Evolutionary conservation across 2,797 vertebrate genomes (phyloP).

Genomic region (Mormyrus hasselquistii): DNA sequence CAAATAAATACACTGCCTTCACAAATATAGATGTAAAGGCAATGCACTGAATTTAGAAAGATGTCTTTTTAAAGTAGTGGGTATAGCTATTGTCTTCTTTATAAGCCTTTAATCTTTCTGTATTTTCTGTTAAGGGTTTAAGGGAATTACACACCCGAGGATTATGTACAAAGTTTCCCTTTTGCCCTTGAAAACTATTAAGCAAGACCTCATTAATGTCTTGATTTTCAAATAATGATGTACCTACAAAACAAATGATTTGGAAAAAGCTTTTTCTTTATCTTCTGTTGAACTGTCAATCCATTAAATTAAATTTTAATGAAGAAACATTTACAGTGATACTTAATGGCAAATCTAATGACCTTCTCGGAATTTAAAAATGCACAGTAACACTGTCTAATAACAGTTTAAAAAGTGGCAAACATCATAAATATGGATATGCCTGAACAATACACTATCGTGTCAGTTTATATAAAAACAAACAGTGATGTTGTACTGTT

Average conservation of each 20-base stretch:
- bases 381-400: not conserved
- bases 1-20: not conserved
- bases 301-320: not conserved
- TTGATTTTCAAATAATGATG: not conserved
- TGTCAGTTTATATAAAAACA: not conserved
- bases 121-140: not conserved
- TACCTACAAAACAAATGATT: not conserved
- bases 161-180: not conserved
- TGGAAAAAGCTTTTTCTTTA: not conserved
- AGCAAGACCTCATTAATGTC: conserved; percentile 4
- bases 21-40: not conserved
- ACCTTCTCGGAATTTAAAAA: not conserved
- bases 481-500: not conserved
- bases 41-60: not conserved
- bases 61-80: not conserved
- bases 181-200: not conserved
- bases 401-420: not conserved
- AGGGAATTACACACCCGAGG: not conserved
- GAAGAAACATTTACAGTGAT: conserved; percentile 6
- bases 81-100: not conserved
- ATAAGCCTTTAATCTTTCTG: not conserved
- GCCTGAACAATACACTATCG: not conserved
- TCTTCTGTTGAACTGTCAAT: not conserved
- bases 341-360: not conserved
- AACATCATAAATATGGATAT: not conserved